Conservation (phyloP, 2,113 vertebrate species). For the Axis porcinus region DNA sequence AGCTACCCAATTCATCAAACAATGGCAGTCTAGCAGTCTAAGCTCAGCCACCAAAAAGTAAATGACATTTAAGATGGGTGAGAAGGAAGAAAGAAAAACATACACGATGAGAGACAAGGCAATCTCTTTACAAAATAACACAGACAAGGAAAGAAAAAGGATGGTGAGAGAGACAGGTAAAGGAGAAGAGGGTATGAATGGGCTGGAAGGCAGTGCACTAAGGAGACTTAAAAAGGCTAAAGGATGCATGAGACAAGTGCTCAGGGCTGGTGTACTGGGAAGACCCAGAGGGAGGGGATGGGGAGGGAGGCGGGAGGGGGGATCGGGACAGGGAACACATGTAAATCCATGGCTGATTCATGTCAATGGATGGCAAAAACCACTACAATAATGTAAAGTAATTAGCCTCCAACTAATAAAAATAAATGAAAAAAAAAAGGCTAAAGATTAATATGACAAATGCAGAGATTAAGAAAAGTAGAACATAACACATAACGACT, state of each 20-base stretch:
- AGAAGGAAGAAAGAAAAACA: not conserved
- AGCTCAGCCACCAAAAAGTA: conserved; percentile 9
- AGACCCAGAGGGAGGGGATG: too few species aligned
- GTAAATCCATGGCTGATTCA: too few species aligned
- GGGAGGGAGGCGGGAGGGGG: too few species aligned
- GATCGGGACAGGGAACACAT: too few species aligned
- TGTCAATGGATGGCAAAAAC: too few species aligned
- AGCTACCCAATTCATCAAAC: not conserved
- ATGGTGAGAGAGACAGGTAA: not conserved
- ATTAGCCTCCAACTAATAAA: too few species aligned
- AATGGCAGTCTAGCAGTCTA: not conserved
- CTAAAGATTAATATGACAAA: not conserved
- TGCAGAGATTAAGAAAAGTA: not conserved
- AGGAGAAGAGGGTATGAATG: not conserved
- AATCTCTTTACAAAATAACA: conserved; percentile 14
- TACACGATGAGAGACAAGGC: not conserved
- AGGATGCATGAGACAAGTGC: not conserved
- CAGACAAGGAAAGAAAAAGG: not conserved
- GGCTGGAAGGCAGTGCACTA: not conserved
- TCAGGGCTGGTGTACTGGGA: too few species aligned
- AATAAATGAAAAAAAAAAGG: not conserved
- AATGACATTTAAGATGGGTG: not conserved
- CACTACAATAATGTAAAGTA: too few species aligned
- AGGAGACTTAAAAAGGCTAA: not conserved
- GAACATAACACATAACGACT: not conserved